These are phyloP conservation scores for Maccullochella peelii DNA, from an alignment of 2,113 vertebrate species.

Conservation along the genomic window DNA sequence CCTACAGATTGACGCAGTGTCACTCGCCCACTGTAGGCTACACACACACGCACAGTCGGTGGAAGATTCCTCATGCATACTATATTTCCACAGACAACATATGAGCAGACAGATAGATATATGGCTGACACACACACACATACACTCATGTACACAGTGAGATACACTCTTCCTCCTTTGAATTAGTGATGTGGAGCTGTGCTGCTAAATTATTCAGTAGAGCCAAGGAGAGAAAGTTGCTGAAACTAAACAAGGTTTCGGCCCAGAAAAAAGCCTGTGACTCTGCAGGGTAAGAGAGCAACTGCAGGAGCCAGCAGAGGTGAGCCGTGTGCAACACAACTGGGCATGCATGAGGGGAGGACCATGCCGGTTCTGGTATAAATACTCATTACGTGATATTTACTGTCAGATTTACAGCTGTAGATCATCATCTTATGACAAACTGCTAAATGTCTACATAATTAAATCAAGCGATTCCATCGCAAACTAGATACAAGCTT, in stretches of 20 bases:
- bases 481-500: not conserved
- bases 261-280: slow-evolving; percentile 41
- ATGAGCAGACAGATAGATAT: slow-evolving; percentile 5
- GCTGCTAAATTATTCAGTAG: slow-evolving; percentile 74
- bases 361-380: not conserved
- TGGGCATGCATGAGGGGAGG: not conserved
- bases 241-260: slow-evolving; percentile 68
- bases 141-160: slow-evolving; percentile 21
- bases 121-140: slow-evolving; percentile 13
- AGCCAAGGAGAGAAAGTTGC: slow-evolving; percentile 72
- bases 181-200: slow-evolving; percentile 74
- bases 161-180: slow-evolving; percentile 58
- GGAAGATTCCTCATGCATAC: slow-evolving; percentile 24
- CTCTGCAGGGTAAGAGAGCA: slow-evolving; percentile 39
- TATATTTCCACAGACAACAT: slow-evolving; percentile 22
- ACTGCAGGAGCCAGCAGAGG: slow-evolving; percentile 12
- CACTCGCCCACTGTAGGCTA: slow-evolving; percentile 17
- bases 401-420: not conserved
- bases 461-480: not conserved
- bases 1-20: slow-evolving; percentile 60
- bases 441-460: not conserved
- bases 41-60: slow-evolving; percentile 1
- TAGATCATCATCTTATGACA: not conserved
- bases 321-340: not conserved
- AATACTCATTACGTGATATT: not conserved